Conservation (phyloP, 2,888 invertebrate genomes). For the Andrena dorsata region DNA sequence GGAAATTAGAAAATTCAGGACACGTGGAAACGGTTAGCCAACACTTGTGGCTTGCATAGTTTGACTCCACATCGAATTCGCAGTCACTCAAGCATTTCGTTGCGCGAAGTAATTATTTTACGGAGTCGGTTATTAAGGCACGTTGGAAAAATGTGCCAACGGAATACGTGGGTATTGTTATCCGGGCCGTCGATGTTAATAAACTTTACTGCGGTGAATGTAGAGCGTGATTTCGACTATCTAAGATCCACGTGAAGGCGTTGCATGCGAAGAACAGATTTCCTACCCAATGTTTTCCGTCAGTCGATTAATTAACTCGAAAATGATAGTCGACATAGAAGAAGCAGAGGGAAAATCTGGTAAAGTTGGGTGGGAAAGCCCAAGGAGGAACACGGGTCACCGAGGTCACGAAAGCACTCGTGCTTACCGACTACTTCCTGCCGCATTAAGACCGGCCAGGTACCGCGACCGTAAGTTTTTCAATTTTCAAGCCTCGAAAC, state of each 20-base stretch:
- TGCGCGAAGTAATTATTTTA: conserved; percentile 39
- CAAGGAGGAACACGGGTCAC: conserved; percentile 9
- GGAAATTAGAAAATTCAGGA: conserved; percentile 38
- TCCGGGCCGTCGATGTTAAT: too few relatives aligned
- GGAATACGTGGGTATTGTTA: conserved; percentile 22
- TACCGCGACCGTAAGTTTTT: conserved; percentile 65
- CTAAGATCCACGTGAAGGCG: not conserved
- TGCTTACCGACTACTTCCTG: conserved; percentile 60
- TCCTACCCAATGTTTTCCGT: too few relatives aligned
- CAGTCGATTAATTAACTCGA: conserved; percentile 7
- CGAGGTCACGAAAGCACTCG: conserved; percentile 67
- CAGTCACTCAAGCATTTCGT: conserved; percentile 25
- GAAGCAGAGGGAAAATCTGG: not conserved
- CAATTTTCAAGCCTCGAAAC: conserved; percentile 70
- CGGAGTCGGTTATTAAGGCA: conserved; percentile 1
- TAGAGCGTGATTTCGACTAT: too few relatives aligned
- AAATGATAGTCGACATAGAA: conserved; percentile 18
- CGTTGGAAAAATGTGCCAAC: conserved; percentile 20
- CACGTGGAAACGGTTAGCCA: not conserved
- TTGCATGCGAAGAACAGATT: not conserved
- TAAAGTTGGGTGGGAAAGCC: not conserved
- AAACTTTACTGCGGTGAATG: not conserved
- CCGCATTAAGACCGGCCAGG: conserved; percentile 47
- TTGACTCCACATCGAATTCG: conserved; percentile 35
- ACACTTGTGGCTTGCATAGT: not conserved